These are phyloP conservation scores for Zaprionus kolodkinae DNA, from an alignment of 1,140 invertebrate genomes.

Conservation along the genomic window DNA sequence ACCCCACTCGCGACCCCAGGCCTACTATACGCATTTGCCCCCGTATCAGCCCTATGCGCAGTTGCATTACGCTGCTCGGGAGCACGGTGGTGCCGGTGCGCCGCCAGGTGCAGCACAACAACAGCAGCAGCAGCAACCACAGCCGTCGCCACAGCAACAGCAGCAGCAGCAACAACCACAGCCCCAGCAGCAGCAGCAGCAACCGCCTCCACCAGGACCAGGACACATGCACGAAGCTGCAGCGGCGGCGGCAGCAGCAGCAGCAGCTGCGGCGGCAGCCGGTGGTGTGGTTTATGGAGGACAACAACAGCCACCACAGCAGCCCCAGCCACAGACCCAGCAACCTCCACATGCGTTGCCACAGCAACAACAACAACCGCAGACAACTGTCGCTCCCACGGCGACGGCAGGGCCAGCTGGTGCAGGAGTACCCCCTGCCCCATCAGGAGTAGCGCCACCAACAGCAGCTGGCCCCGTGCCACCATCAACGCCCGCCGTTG, in stretches of 20 bases:
- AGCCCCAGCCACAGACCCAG: slow-evolving; percentile 1
- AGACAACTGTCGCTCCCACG: slow-evolving; percentile 6
- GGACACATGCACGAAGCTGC: slow-evolving; percentile 33
- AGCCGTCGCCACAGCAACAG: slow-evolving; percentile 39
- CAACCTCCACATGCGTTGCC: slow-evolving; percentile 28
- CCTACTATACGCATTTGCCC: slow-evolving; percentile 86
- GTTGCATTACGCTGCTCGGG: slow-evolving; percentile 44
- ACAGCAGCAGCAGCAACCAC: slow-evolving; percentile 53
- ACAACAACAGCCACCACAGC: slow-evolving; percentile 14
- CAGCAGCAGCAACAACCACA: slow-evolving; percentile 32
- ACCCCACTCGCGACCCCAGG: slow-evolving; percentile 87
- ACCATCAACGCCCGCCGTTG: slow-evolving; percentile 2
- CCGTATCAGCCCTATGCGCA: slow-evolving; percentile 87
- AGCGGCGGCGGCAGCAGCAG: slow-evolving; percentile 4
- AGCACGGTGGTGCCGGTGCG: slow-evolving; percentile 28
- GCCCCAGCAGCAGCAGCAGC: slow-evolving; percentile 24
- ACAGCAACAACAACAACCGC: slow-evolving; percentile 4
- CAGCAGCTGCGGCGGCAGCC: slow-evolving; percentile 4
- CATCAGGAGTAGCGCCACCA: neutral
- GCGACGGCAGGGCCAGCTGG: slow-evolving; percentile 7
- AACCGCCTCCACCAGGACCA: slow-evolving; percentile 28
- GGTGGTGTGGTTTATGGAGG: neutral
- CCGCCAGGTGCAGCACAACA: slow-evolving; percentile 84
- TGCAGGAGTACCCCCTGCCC: neutral
- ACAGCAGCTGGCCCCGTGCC: slow-evolving; percentile 8